These are phyloP conservation scores for Bombus pascuorum DNA, from an alignment of 1,140 invertebrate species.

Conservation along the genomic window DNA sequence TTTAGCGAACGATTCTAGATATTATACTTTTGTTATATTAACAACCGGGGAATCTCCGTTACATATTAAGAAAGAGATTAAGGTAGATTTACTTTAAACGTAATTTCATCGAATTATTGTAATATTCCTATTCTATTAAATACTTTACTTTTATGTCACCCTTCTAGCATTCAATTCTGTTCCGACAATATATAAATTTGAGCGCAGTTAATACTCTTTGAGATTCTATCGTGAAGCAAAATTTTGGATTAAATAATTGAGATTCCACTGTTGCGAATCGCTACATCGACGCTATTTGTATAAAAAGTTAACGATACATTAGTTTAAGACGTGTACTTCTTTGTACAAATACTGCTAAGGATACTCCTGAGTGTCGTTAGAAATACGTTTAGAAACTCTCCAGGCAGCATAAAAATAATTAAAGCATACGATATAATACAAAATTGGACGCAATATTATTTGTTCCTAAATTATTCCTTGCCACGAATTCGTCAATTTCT, in stretches of 20 bases:
- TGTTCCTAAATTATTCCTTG: neutral
- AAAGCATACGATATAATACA: neutral
- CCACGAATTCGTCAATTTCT: neutral
- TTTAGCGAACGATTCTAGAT: neutral
- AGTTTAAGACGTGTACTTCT: neutral
- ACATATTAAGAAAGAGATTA: neutral
- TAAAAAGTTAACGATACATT: slow-evolving; percentile 25
- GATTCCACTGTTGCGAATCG: too few species aligned
- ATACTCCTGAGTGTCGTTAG: neutral
- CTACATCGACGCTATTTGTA: neutral
- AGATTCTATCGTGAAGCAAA: neutral
- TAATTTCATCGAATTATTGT: too few species aligned
- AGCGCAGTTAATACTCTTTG: neutral
- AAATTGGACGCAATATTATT: neutral
- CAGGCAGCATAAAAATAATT: neutral
- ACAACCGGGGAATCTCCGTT: neutral
- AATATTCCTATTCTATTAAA: too few species aligned
- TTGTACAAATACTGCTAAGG: slow-evolving; percentile 27
- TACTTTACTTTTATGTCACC: too few species aligned
- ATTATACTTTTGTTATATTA: neutral
- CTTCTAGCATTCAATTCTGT: too few species aligned
- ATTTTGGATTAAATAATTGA: neutral
- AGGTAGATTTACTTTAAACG: too few species aligned
- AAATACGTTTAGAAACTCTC: neutral
- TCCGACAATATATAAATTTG: too few species aligned